Conservation (phyloP, 1,140 invertebrate species). For the Drosophila melanica region DNA sequence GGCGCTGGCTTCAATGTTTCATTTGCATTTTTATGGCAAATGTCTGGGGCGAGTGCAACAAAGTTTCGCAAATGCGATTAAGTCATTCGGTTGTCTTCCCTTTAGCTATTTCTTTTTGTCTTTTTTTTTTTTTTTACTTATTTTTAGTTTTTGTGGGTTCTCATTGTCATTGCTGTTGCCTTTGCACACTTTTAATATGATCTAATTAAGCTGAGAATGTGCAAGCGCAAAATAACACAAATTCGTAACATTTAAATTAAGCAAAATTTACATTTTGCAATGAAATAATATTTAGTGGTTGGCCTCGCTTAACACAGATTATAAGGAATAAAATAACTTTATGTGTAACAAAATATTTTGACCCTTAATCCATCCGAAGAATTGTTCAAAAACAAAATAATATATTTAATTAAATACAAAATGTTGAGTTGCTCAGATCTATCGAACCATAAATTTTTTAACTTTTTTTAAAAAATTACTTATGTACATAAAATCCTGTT, state of each 20-base stretch:
- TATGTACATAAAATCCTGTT: too few species aligned
- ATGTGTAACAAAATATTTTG: too few species aligned
- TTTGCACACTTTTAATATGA: slow-evolving; percentile 68
- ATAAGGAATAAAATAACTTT: too few species aligned
- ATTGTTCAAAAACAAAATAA: too few species aligned
- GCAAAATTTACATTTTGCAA: slow-evolving; percentile 1
- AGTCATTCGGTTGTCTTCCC: slow-evolving; percentile 65
- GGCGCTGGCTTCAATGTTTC: slow-evolving; percentile 55
- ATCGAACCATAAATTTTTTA: too few species aligned
- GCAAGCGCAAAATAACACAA: slow-evolving; percentile 45
- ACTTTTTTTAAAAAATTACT: too few species aligned
- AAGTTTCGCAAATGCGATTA: slow-evolving; percentile 77
- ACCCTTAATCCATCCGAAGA: too few species aligned
- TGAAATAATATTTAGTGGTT: neutral
- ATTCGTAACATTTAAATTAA: slow-evolving; percentile 45
- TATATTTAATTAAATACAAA: too few species aligned
- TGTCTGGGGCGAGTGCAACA: slow-evolving; percentile 57
- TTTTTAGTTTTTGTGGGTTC: slow-evolving; percentile 27
- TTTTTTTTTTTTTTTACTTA: neutral
- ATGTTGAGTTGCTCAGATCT: too few species aligned
- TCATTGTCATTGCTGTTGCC: slow-evolving; percentile 53
- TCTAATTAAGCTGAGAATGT: slow-evolving; percentile 71
- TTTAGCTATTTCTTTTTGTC: neutral
- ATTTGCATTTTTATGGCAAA: slow-evolving; percentile 77
- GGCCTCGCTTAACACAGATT: neutral